Percentiles rank a stretch among this genome's conserved stretches.
phyloP scores from a whole-genome alignment of 2,113 vertebrate genomes.

The Amazona vittata region DNA sequence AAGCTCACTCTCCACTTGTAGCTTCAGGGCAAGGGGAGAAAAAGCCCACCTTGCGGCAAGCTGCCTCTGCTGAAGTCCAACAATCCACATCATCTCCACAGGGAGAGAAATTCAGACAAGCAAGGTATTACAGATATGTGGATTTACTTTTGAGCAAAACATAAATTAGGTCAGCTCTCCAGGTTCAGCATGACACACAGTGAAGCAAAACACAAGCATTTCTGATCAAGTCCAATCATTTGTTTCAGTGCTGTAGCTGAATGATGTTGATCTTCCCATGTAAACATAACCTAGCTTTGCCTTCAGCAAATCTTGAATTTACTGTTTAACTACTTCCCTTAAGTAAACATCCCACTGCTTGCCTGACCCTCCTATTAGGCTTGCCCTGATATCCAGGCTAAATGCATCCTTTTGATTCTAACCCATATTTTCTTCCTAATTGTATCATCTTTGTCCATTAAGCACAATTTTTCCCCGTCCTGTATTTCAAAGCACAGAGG shows the following conservation, averaged over 20 bases:
- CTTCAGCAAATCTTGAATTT: not conserved
- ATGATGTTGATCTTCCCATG: not conserved
- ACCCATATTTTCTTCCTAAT: conserved; percentile 4
- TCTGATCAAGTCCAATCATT: not conserved
- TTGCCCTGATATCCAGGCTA: conserved; percentile 17
- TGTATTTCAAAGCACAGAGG: not conserved
- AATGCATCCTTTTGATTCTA: not conserved
- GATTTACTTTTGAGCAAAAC: not conserved
- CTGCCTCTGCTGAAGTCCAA: not conserved
- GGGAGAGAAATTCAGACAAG: not conserved
- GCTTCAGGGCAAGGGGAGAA: not conserved
- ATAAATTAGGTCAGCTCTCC: not conserved
- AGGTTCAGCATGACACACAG: not conserved
- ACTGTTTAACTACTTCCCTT: not conserved
- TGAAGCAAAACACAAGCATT: not conserved
- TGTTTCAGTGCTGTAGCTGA: not conserved
- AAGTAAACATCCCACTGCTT: conserved; percentile 20
- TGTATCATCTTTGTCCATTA: conserved; percentile 10
- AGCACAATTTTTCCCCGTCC: not conserved
- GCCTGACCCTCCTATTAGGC: conserved; percentile 31
- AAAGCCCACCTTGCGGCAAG: not conserved
- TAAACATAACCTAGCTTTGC: not conserved
- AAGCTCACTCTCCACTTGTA: not conserved
- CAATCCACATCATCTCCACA: not conserved
- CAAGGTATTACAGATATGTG: not conserved